Base-by-base conservation (phyloP, 2,888 invertebrate species). In the Hemistola chrysoprasaria region DNA sequence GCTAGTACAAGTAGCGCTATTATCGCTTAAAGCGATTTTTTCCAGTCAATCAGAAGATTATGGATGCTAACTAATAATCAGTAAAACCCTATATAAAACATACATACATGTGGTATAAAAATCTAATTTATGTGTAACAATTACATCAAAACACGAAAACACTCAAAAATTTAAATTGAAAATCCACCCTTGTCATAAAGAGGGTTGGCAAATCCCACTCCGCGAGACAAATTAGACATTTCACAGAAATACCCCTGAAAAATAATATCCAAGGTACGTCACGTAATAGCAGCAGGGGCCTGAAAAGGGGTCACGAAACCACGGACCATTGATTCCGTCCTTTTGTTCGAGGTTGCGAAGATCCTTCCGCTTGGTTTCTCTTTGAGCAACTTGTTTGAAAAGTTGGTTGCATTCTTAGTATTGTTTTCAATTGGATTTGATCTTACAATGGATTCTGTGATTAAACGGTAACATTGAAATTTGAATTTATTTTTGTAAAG, bases 171-270 rank as follows among this genome's bases (percentile, higher is more conserved):
- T 11, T 31, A 2, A 36, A 42, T 42, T 36, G 27, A 36, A 32
- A 42, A 33, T 24, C 23, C 20, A 7, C 7, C n/a, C 27, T 11
- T 28, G 23, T 7, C 27, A 22, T 32, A 23, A 36, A 22, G 20
- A 26, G 23, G 37, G 33, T 42, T 8, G n/a, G 8, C 9, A 27
- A 32, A n/a, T 23, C 11, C 27, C 24, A 43, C 33, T 43, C 30
- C 26, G 22, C 22, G 26, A 32, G 30, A 34, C 33, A 43, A 43
- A 43, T 34, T 44, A 28, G 20, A 36, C 22, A 23, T 27, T 36
- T 30, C 29, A 21, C 20, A 8, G 23, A 31, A 36, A 35, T 8
- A 11, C 16, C 33, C 8, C 11, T 34, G 43, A 35, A 47, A 33
- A 39, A 36, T 34, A 21, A 24, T 35, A 42, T 36, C 32, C 21